Evolutionary conservation across 1,140 invertebrate species (phyloP).

Genomic region (Carposina sasakii): DNA sequence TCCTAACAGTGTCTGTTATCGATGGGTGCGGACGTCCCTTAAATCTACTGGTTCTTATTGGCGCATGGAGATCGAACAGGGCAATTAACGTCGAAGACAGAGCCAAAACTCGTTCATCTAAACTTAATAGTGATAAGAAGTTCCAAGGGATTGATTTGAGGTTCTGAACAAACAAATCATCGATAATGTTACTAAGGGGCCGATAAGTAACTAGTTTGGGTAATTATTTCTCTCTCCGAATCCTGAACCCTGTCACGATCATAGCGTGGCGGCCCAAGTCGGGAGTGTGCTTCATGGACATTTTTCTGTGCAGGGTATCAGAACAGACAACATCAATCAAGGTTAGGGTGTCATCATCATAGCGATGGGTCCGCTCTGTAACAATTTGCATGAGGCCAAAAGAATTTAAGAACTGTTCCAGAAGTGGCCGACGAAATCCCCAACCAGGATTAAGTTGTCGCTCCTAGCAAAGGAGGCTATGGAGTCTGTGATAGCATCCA

Average conservation of each 20-base stretch:
- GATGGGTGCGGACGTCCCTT: not conserved
- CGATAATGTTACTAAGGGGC: constrained; percentile 4
- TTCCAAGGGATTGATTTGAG: too few relatives aligned
- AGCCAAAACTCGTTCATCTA: too few relatives aligned
- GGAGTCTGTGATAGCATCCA: constrained; percentile 10
- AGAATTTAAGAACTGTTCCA: not conserved
- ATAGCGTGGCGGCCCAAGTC: not conserved
- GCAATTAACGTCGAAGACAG: too few relatives aligned
- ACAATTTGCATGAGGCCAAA: constrained; percentile 5
- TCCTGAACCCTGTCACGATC: not conserved
- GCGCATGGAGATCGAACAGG: constrained; percentile 13
- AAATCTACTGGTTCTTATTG: constrained; percentile 4
- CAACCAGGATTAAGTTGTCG: constrained; percentile 7
- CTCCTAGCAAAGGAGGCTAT: not conserved
- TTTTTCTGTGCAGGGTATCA: not conserved
- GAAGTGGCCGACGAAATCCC: constrained; percentile 13
- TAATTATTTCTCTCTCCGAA: not conserved
- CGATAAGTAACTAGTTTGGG: not conserved
- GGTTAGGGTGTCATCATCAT: not conserved
- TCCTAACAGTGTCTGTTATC: constrained; percentile 8
- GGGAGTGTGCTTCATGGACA: not conserved
- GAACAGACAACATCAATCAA: constrained; percentile 11
- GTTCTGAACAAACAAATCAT: too few relatives aligned
- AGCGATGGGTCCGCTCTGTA: constrained; percentile 10
- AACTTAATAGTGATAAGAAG: too few relatives aligned